These are phyloP conservation scores for Merops nubicus DNA, from an alignment of 2,113 vertebrate species.

Conservation along the genomic window DNA sequence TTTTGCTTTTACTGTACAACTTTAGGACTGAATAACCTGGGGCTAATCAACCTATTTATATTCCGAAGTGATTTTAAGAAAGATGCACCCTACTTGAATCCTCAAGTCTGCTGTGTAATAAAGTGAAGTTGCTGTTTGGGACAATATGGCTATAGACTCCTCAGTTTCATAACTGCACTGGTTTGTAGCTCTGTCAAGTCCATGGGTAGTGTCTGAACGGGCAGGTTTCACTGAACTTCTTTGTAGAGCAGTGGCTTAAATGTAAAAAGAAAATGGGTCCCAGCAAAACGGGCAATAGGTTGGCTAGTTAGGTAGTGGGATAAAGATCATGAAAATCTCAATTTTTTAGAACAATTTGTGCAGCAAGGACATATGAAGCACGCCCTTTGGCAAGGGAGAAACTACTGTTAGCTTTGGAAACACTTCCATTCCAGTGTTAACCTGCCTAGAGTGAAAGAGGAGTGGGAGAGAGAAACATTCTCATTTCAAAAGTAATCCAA, in stretches of 20 bases:
- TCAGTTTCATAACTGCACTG: background rate
- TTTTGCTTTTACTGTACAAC: background rate
- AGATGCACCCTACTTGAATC: background rate
- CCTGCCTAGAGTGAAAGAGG: background rate
- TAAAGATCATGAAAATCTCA: background rate
- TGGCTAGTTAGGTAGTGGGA: background rate
- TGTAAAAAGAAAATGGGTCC: background rate
- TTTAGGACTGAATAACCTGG: background rate
- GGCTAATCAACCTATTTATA: background rate
- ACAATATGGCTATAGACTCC: background rate
- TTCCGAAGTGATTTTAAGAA: background rate
- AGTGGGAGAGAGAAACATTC: background rate
- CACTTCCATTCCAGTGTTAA: background rate
- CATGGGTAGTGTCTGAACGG: background rate
- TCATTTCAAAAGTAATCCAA: background rate
- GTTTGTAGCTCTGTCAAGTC: background rate
- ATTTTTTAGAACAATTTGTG: background rate
- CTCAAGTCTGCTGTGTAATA: background rate
- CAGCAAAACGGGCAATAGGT: background rate
- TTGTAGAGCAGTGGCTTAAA: background rate
- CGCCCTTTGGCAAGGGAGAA: background rate
- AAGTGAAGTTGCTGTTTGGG: background rate
- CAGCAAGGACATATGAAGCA: background rate
- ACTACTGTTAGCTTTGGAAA: background rate
- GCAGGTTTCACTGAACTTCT: background rate